Evolutionary conservation across 2,888 invertebrate species (phyloP).

Genomic region (Mellilla xanthometata): DNA sequence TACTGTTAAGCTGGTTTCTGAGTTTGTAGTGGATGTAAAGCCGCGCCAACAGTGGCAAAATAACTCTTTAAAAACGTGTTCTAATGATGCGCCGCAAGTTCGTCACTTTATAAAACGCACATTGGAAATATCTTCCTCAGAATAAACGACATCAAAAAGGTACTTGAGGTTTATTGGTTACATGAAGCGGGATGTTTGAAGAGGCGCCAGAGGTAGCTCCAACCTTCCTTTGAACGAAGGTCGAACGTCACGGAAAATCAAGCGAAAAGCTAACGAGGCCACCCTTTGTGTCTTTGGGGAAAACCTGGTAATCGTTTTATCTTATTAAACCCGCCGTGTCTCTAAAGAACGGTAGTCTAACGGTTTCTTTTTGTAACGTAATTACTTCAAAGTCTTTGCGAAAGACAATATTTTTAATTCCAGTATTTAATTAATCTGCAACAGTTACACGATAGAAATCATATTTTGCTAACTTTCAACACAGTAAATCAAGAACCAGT

Average conservation of each 20-base stretch:
- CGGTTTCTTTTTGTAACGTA: not conserved
- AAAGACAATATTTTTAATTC: no score
- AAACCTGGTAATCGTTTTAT: constrained; percentile 9
- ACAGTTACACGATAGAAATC: no score
- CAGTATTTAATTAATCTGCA: no score
- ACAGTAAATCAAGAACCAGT: constrained; percentile 11
- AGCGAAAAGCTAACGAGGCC: constrained; percentile 21
- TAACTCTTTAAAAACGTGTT: no score
- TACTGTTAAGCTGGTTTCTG: no score
- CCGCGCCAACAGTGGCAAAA: no score
- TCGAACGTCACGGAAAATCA: constrained; percentile 24
- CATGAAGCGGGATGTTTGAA: constrained; percentile 26
- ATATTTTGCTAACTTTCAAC: not conserved
- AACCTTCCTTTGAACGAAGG: constrained; percentile 34
- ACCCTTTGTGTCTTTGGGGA: constrained; percentile 17
- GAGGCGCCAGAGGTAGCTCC: constrained; percentile 33
- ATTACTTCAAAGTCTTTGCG: not conserved
- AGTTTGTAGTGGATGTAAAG: no score
- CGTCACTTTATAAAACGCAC: constrained; percentile 1
- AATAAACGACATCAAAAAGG: constrained; percentile 19
- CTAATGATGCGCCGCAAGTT: no score
- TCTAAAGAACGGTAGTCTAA: constrained; percentile 1
- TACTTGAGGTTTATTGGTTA: constrained; percentile 8
- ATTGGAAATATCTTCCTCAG: constrained; percentile 9
- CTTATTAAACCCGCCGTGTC: constrained; percentile 7